Conservation (phyloP, 2,113 vertebrate genomes). For the Otis tarda region DNA sequence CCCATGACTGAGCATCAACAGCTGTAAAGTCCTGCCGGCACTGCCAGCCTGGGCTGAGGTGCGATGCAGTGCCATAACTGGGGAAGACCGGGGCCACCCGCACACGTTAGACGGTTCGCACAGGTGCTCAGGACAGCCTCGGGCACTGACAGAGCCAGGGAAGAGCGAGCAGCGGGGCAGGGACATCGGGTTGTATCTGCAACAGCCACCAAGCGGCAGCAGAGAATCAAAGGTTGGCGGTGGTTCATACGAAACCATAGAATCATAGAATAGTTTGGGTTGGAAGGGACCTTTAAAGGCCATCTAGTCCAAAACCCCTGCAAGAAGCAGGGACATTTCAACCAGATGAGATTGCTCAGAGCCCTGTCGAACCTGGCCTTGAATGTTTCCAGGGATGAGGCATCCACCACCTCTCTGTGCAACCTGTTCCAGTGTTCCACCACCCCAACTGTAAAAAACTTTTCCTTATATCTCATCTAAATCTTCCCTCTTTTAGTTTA, state of each 20-base stretch:
- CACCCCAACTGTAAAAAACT: too few species aligned
- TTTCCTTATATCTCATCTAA: too few species aligned
- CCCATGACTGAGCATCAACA: background rate
- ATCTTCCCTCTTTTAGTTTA: too few species aligned
- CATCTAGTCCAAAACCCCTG: too few species aligned
- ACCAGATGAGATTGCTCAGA: too few species aligned
- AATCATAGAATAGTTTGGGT: too few species aligned
- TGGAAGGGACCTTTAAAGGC: too few species aligned
- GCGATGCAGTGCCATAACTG: rapidly evolving
- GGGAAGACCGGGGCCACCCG: background rate
- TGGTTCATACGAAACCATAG: background rate
- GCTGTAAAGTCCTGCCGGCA: background rate
- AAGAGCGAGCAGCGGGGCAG: background rate
- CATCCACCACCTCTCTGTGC: too few species aligned
- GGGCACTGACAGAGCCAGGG: rapidly evolving
- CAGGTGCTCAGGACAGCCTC: background rate
- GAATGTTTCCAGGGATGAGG: too few species aligned
- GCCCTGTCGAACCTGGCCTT: too few species aligned
- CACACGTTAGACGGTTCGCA: rapidly evolving
- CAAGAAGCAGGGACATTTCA: too few species aligned
- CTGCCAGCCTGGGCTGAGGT: background rate
- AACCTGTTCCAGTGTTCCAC: too few species aligned
- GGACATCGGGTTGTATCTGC: background rate
- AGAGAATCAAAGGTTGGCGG: background rate
- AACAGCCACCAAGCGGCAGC: background rate